Evolutionary conservation across 2,113 vertebrate genomes (phyloP), one percentile per base, ranked within the genome.

Genomic region (Taurulus bubalis): DNA sequence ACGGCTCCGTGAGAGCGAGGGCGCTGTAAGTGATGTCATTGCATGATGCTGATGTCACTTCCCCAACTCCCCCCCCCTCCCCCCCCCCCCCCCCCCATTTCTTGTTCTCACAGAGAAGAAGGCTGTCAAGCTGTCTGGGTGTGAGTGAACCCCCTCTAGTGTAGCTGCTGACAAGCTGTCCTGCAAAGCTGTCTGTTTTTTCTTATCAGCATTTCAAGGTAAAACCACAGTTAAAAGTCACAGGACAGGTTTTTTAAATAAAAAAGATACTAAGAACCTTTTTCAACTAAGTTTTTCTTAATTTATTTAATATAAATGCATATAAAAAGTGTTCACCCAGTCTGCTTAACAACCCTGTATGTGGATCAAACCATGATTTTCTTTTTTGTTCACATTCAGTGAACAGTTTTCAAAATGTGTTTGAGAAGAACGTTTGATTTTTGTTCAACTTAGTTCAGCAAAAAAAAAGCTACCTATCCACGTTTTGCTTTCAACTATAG

Each of bases 141-240:
- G 89, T 90, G 86, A 94, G 80, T 73, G 47, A 87, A 30, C 87
- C 71, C 87, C 90, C 81, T 80, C 85, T 90, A 71, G 87, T 85
- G 86, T 84, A 91, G 80, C 82, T 76, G 67, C 79, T 77, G 71
- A 80, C 34, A 18, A 86, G 40, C 80, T 66, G 62, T 64, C 64
- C 82, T 72, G 60, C 65, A 59, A 60, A 80, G 60, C 65, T 78
- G 67, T 81, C 72, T 32, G 49, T 83, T 88, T 82, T 22, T 36
- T 32, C 30, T 58, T 64, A 72, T 89, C 86, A 75, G 64, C 34
- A 69, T 80, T 92, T 91, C 42, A 87, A 91, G 90, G 91, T 92
- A 83, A 84, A 75, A 26, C 14, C 45, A 3, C n/a, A 67, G 16
- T 28, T 8, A 40, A 32, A 18, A 8, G 40, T 49, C 38, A 32